Evolutionary conservation across 2,113 vertebrate genomes (phyloP).

Genomic region (Monarcha castaneiventris): DNA sequence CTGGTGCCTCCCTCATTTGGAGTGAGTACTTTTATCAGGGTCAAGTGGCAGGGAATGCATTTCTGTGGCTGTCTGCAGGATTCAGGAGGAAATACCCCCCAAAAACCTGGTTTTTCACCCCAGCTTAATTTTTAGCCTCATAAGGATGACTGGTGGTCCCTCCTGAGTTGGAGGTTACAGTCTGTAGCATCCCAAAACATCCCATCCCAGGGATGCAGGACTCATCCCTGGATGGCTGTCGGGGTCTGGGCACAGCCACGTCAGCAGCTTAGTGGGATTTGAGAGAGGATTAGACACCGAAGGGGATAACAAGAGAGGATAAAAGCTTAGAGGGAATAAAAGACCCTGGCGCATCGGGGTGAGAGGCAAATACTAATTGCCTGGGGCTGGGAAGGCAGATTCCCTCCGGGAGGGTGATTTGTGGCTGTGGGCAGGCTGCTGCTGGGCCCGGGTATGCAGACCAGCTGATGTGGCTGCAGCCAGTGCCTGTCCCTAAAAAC

Average conservation of each 20-base stretch:
- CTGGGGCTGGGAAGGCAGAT: not conserved
- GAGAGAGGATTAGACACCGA: not conserved
- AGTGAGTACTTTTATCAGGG: not conserved
- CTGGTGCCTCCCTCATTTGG: not conserved
- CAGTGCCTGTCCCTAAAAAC: not conserved
- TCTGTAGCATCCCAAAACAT: not conserved
- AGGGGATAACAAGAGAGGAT: constrained; percentile 25
- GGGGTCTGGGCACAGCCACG: not conserved
- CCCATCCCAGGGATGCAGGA: not conserved
- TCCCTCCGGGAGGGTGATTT: not conserved
- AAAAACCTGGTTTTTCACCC: constrained; percentile 22
- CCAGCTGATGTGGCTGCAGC: not conserved
- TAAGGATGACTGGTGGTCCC: not conserved
- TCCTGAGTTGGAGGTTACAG: not conserved
- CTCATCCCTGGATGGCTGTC: not conserved
- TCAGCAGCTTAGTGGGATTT: not conserved
- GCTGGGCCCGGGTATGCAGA: not conserved
- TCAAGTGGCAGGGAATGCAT: not conserved
- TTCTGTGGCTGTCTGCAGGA: not conserved
- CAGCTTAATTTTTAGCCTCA: constrained; percentile 18
- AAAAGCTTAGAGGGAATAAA: not conserved
- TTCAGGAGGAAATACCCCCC: not conserved
- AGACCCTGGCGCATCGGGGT: not conserved
- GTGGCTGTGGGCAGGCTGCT: not conserved
- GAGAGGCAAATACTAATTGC: not conserved